A percentile compares a stretch with the other conserved stretches of the same genome.
Conservation (phyloP, 2,113 vertebrate species). For the Mungos mungo region DNA sequence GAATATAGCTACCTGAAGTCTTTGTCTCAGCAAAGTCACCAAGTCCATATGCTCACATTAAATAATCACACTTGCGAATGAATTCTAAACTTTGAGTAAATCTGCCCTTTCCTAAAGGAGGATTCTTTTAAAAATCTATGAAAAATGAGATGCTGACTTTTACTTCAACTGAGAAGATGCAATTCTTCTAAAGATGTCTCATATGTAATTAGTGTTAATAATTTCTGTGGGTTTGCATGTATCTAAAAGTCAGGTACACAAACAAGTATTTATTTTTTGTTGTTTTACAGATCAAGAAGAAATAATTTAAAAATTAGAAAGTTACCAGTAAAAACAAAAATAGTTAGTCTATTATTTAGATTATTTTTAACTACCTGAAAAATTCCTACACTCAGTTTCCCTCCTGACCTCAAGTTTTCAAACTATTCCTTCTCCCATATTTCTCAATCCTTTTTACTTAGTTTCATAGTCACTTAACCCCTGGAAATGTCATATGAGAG, state of each 20-base stretch:
- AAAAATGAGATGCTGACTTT: conserved; percentile 37
- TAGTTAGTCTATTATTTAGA: not conserved
- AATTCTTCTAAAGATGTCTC: conserved; percentile 28
- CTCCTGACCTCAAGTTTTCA: conserved; percentile 19
- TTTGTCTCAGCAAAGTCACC: conserved; percentile 50
- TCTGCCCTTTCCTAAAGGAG: not conserved
- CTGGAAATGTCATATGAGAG: not conserved
- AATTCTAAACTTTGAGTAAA: conserved; percentile 31
- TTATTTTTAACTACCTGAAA: conserved; percentile 30
- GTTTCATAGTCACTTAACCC: not conserved
- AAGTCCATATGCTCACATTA: not conserved
- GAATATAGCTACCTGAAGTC: conserved; percentile 46
- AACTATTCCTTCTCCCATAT: not conserved
- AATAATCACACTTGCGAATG: not conserved
- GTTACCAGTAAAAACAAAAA: not conserved
- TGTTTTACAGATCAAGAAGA: conserved; percentile 53
- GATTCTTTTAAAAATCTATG: not conserved
- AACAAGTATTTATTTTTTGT: not conserved
- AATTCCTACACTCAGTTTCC: not conserved
- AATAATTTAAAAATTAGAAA: conserved; percentile 46
- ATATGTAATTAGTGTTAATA: conserved; percentile 4
- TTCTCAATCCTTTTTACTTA: conserved; percentile 37
- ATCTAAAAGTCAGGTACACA: not conserved
- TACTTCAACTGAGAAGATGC: not conserved
- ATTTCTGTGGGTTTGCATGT: not conserved